Base-by-base conservation (phyloP, 2,113 vertebrate species). In the Pagrus major region DNA sequence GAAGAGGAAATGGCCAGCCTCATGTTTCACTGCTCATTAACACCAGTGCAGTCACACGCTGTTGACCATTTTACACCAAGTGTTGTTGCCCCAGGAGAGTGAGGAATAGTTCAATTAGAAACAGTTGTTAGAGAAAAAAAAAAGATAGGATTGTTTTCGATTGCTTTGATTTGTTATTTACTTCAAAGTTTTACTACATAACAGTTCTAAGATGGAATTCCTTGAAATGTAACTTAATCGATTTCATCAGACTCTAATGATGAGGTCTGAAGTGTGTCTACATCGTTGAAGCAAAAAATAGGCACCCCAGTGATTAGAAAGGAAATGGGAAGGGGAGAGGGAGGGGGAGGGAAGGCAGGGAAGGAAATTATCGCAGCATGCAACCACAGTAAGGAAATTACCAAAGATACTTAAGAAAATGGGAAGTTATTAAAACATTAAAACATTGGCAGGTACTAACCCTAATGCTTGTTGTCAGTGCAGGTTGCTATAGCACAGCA, bases 281-380 rank as follows among this genome's bases (percentile, higher is more conserved):
- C 47, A 16, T 46, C 5, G 12, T 49, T 63, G 51, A 69, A 12
- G 72, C 54, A 71, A 33, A 68, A 63, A 23, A 35, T 2, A 49
- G 33, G 15, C 65, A 55, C 9, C 41, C 61, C 33, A 29, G 42
- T 59, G 51, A 54, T 71, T 39, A 21, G 35, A 25, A 31, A 84
- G 71, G 61, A 76, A 75, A 52, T 37, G 33, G 33, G 33, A 35
- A 42, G 41, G 41, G 11, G n/a, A n/a, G n/a, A n/a, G n/a, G n/a
- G n/a, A n/a, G n/a, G n/a, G n/a, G 59, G 54, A 49, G 42, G 14
- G 21, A 37, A 49, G n/a, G 41, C 42, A 31, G 14, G 42, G n/a
- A 23, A 59, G 76, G 33, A 71, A 78, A 31, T 65, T 16, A 68
- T 39, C 61, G 27, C 69, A 77, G 67, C 78, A 61, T 83, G 63